Percentiles rank a stretch among this genome's conserved stretches.
Evolutionary conservation across 2,113 vertebrate species (phyloP).

Genomic region (Perca flavescens): DNA sequence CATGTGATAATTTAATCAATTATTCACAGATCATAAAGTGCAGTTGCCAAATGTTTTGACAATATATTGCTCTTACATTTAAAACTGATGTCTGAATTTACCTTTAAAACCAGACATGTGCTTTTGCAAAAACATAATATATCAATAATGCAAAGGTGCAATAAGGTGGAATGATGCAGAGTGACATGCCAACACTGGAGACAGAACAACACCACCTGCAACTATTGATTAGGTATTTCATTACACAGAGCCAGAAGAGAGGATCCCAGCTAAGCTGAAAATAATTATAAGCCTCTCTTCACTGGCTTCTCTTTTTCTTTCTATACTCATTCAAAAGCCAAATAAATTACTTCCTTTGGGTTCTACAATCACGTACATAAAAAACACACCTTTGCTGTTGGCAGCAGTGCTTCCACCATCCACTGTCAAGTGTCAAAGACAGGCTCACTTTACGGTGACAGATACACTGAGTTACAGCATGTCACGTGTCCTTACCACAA

Average conservation of each 20-base stretch:
- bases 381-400: conserved; percentile 25
- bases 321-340: conserved; percentile 17
- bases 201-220: conserved; percentile 34
- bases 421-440: not conserved
- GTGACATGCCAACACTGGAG: not conserved
- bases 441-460: not conserved
- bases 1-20: too few relatives aligned
- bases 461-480: not conserved
- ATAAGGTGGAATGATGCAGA: conserved; percentile 4
- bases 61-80: too few relatives aligned
- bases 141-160: conserved; percentile 1
- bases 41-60: too few relatives aligned
- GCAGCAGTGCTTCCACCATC: not conserved
- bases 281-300: conserved; percentile 17
- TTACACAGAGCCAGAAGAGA: conserved; percentile 25
- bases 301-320: conserved; percentile 8
- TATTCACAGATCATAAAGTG: too few relatives aligned
- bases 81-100: too few relatives aligned
- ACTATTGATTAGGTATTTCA: conserved; percentile 50
- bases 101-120: not conserved
- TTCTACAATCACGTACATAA: not conserved
- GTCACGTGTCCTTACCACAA: not conserved
- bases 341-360: conserved; percentile 37
- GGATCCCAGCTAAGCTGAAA: conserved; percentile 14
- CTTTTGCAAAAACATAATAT: conserved; percentile 1